A percentile compares a stretch with the other conserved stretches of the same genome.
Conservation (phyloP, 2,797 vertebrate genomes). For the Florisuga fusca region DNA sequence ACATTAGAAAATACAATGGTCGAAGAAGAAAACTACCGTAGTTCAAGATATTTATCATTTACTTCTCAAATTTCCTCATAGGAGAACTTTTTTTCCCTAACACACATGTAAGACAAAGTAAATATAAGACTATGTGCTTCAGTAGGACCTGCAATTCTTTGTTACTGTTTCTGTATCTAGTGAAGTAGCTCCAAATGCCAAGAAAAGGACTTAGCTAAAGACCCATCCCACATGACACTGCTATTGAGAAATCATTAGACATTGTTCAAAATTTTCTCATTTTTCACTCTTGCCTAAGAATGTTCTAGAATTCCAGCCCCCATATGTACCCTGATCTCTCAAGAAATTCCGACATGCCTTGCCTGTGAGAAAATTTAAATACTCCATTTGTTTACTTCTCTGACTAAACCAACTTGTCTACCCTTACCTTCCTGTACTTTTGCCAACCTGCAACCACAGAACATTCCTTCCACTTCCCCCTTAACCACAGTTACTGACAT, state of each 20-base stretch:
- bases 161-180: background rate
- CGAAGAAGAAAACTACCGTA: background rate
- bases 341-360: background rate
- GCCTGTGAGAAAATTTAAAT: background rate
- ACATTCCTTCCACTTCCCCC: background rate
- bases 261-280: background rate
- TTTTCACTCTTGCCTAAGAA: background rate
- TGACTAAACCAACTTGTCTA: background rate
- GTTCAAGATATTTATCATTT: background rate
- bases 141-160: background rate
- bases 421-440: background rate
- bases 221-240: background rate
- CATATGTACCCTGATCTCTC: fast-evolving
- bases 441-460: background rate
- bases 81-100: background rate
- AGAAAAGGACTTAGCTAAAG: background rate
- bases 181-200: background rate
- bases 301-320: background rate
- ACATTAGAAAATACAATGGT: background rate
- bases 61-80: background rate
- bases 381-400: background rate
- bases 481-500: background rate
- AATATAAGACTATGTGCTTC: fast-evolving
- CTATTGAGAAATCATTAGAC: background rate
- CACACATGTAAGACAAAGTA: background rate